Conservation (phyloP, 2,113 vertebrate species). For the Ailuropoda melanoleuca region DNA sequence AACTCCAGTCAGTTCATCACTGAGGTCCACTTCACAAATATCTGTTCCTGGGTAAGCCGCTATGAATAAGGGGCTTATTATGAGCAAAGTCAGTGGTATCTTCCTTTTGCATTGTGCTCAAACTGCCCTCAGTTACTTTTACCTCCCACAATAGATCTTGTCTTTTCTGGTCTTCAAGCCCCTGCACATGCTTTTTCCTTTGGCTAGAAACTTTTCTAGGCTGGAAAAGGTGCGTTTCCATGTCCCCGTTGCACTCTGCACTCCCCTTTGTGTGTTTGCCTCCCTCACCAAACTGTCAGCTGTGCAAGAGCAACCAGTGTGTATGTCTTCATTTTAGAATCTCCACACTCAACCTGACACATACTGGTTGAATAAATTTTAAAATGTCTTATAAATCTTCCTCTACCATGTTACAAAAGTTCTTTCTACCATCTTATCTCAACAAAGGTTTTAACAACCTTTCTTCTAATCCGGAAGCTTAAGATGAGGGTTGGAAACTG, state of each 20-base stretch:
- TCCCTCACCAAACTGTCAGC: not conserved
- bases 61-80: not conserved
- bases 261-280: not conserved
- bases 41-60: not conserved
- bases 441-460: conserved; percentile 2
- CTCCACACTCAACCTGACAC: not conserved
- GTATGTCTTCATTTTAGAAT: not conserved
- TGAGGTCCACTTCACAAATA: not conserved
- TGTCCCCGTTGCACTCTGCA: not conserved
- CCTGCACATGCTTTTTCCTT: not conserved
- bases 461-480: not conserved
- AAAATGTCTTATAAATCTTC: not conserved
- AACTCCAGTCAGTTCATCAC: not conserved
- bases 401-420: not conserved
- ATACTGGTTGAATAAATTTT: conserved; percentile 25
- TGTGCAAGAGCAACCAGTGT: not conserved
- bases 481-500: not conserved
- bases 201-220: not conserved
- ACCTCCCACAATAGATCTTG: not conserved
- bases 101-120: conserved; percentile 5
- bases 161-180: not conserved
- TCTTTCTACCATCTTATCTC: not conserved
- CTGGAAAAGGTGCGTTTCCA: not conserved
- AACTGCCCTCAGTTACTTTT: not conserved
- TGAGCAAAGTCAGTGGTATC: not conserved